Percentiles rank a stretch among this genome's conserved stretches.
These are phyloP conservation scores for Spizaetus ornatus DNA, from an alignment of 2,113 vertebrate genomes.

Conservation along the genomic window DNA sequence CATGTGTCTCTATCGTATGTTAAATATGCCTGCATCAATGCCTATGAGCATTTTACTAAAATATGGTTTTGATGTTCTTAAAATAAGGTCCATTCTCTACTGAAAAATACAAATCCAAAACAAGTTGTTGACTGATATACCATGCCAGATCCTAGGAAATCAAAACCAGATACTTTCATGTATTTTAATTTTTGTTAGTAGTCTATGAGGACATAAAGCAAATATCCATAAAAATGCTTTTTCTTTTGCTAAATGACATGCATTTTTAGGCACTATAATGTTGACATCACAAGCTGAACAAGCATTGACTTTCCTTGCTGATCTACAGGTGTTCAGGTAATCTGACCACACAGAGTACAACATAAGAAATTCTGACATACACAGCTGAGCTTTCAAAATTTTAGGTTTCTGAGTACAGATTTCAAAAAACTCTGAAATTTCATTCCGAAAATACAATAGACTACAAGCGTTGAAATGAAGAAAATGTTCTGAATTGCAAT, in stretches of 20 bases:
- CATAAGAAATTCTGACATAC: not conserved
- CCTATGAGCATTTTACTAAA: not conserved
- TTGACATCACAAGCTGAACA: not conserved
- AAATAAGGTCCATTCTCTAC: not conserved
- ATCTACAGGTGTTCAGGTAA: not conserved
- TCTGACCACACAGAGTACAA: not conserved
- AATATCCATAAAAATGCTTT: not conserved
- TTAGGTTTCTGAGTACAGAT: not conserved
- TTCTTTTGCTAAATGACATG: not conserved
- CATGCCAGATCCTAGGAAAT: not conserved
- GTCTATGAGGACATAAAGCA: not conserved
- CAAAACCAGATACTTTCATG: not conserved
- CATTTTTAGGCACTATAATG: not conserved
- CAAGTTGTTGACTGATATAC: not conserved
- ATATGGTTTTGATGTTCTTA: not conserved
- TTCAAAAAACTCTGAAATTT: not conserved
- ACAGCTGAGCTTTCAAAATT: not conserved
- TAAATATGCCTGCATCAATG: not conserved
- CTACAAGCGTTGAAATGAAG: not conserved
- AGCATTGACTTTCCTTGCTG: not conserved
- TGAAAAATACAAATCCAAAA: not conserved
- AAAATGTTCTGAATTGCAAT: not conserved
- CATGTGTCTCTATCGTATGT: not conserved
- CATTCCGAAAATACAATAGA: not conserved
- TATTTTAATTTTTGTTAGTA: not conserved